Conservation (phyloP, 2,113 vertebrate species). For the Trogon surrucura region DNA sequence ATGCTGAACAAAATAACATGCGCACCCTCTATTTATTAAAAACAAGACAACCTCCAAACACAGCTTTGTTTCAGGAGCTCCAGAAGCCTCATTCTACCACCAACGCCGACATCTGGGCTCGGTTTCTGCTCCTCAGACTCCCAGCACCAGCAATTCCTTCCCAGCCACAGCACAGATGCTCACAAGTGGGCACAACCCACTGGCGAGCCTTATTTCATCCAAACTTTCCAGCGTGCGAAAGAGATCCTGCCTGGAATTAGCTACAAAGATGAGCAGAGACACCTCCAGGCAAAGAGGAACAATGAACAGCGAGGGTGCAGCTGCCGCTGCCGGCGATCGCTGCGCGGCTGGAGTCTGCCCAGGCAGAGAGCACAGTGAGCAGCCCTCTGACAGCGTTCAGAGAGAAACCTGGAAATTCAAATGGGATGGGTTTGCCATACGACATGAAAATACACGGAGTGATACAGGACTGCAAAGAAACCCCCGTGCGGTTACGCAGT, state of each 20-base stretch:
- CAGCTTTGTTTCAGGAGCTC: not conserved
- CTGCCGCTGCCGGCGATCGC: not conserved
- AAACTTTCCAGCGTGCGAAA: not conserved
- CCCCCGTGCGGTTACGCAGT: rapidly evolving
- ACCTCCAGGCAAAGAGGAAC: not conserved
- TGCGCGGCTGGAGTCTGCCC: too few relatives aligned
- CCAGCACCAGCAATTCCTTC: not conserved
- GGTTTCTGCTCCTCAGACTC: not conserved
- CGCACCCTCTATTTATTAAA: not conserved
- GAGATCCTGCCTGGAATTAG: not conserved
- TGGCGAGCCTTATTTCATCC: not conserved
- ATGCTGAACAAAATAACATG: not conserved
- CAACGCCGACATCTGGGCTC: rapidly evolving
- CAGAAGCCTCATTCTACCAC: too few relatives aligned
- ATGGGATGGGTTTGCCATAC: not conserved
- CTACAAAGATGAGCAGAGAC: not conserved
- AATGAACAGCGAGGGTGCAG: not conserved
- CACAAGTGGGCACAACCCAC: not conserved
- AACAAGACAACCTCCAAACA: not conserved
- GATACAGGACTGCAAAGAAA: not conserved
- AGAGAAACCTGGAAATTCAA: not conserved
- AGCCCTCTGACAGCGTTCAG: not conserved
- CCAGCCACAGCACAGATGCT: not conserved
- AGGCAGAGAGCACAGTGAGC: not conserved
- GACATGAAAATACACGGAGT: not conserved